Conservation (phyloP, 2,888 invertebrate genomes). For the Gortyna flavago region DNA sequence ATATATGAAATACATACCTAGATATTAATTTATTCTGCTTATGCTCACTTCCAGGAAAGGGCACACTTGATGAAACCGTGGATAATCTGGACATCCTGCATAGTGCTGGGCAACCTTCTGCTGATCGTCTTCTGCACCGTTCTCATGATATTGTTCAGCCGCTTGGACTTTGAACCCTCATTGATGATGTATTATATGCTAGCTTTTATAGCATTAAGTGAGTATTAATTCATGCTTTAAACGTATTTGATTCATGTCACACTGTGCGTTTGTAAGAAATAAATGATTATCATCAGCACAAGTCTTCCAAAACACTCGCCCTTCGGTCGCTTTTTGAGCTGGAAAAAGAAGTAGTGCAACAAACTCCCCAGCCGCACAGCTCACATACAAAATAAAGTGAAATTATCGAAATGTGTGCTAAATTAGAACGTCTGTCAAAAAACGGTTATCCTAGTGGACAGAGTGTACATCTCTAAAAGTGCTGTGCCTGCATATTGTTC, state of each 20-base stretch:
- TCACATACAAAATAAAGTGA: no score
- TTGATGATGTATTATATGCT: slow-evolving; percentile 73
- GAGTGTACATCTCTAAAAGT: no score
- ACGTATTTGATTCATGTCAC: neutral
- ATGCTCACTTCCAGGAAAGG: slow-evolving; percentile 75
- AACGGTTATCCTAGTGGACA: no score
- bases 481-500: no score
- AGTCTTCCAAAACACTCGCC: no score
- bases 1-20: neutral
- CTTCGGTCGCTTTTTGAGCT: neutral
- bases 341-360: neutral
- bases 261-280: neutral
- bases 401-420: no score
- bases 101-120: slow-evolving; percentile 74
- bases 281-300: no score
- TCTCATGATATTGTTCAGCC: slow-evolving; percentile 75
- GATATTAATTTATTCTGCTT: slow-evolving; percentile 33
- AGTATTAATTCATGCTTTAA: slow-evolving; percentile 60
- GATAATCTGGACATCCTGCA: slow-evolving; percentile 83
- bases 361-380: neutral
- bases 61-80: slow-evolving; percentile 80
- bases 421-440: no score
- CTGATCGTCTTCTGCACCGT: slow-evolving; percentile 81
- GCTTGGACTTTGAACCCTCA: slow-evolving; percentile 64
- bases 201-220: slow-evolving; percentile 77